phyloP scores from a whole-genome alignment of 2,888 invertebrate genomes.

The Salticus scenicus region DNA sequence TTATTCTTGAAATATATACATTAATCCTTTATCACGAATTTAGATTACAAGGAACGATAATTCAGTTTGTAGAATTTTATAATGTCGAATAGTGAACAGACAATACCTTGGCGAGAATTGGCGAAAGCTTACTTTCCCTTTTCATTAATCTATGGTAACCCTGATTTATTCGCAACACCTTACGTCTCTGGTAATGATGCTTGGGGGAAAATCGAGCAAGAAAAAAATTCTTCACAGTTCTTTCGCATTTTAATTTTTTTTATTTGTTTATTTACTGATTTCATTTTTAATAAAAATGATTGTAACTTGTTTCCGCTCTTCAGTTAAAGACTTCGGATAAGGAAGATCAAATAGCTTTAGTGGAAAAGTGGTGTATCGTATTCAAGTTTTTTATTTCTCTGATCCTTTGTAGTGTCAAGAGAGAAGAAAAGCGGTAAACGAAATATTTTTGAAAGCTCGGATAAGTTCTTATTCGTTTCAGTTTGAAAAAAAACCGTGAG shows the following conservation, averaged over 20 bases:
- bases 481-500: too few species aligned
- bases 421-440: too few species aligned
- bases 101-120: not conserved
- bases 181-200: not conserved
- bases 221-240: not conserved
- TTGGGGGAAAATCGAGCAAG: not conserved
- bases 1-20: too few species aligned
- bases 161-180: not conserved
- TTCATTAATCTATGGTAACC: not conserved
- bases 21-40: too few species aligned
- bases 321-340: not conserved
- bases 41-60: too few species aligned
- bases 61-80: too few species aligned
- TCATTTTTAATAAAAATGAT: not conserved
- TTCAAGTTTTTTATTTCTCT: too few species aligned
- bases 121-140: not conserved
- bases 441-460: too few species aligned
- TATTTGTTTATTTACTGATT: not conserved
- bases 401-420: too few species aligned
- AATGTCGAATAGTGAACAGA: too few species aligned
- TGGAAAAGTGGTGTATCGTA: not conserved
- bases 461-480: too few species aligned
- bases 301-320: not conserved
- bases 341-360: not conserved
- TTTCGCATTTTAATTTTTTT: not conserved